Evolutionary conservation across 2,797 vertebrate species (phyloP), one percentile per base, ranked within the genome.

Genomic region (Cryptoprocta ferox): DNA sequence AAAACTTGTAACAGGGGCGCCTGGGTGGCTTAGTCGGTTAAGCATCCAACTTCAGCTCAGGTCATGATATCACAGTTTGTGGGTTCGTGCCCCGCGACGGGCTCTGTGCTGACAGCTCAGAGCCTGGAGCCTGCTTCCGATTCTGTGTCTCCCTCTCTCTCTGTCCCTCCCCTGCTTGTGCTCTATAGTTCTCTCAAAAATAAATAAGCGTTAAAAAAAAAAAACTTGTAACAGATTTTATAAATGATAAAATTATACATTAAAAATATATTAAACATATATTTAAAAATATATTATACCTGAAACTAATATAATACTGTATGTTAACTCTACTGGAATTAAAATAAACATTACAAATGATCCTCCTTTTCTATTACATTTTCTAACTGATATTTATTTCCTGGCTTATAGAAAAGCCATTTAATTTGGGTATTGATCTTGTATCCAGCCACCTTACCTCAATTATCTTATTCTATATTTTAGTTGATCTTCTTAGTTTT

Each of bases 401-500:
- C 76, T 91, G 82, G 59, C 48, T 92, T 84, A 88, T 48, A 88
- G 85, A 85, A 83, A 91, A 89, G 6, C n/a, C 18, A 76, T 50
- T 85, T 81, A 73, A 87, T 90, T 80, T 70, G 18, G 82, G n/a
- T 75, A 37, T 56, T 82, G 71, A 76, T 82, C 45, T 91, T 70
- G 2, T 89, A 82, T 86, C 66, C 45, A 85, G 32, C 21, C 30
- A 71, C 30, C 35, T 70, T 91, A 48, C 32, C 12, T 48, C 50
- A 81, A 37, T 85, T 93, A 71, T 63, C 70, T 90, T 65, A 84
- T 65, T 80, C 75, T 75, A 32, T 65, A 56, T 78, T 86, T 96
- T 28, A 89, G 68, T 53, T 93, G 28, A 56, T 48, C 81, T 81
- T 94, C 11, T 53, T 87, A 53, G 32, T 91, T 94, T 95, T 93